A percentile compares a stretch with the other conserved stretches of the same genome.
These are phyloP conservation scores for Pygathrix nemaeus DNA, from an alignment of 2,113 vertebrate genomes.

Conservation along the genomic window DNA sequence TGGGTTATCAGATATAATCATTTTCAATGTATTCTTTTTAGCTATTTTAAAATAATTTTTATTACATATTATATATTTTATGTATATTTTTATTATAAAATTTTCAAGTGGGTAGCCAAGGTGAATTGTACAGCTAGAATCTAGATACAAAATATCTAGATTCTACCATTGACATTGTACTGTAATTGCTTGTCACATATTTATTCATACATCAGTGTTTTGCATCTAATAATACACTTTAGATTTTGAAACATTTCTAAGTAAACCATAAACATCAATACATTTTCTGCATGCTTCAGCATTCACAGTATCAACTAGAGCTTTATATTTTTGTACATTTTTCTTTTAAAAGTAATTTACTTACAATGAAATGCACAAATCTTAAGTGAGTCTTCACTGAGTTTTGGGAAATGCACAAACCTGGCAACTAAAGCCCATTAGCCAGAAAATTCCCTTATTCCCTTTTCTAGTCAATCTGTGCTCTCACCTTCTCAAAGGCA, in stretches of 20 bases:
- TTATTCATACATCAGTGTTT: not conserved
- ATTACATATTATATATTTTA: not conserved
- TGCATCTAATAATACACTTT: not conserved
- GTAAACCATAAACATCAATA: not conserved
- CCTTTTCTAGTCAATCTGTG: not conserved
- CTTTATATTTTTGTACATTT: not conserved
- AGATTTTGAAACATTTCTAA: slow-evolving; percentile 21
- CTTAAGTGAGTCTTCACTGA: not conserved
- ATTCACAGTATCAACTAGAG: not conserved
- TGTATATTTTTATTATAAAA: not conserved
- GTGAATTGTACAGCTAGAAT: not conserved
- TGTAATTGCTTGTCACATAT: not conserved
- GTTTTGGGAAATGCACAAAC: not conserved
- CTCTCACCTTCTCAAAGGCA: not conserved
- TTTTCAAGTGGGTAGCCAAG: not conserved
- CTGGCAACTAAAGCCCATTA: not conserved
- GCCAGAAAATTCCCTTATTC: not conserved
- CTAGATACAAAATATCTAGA: not conserved
- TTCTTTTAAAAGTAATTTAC: slow-evolving; percentile 23
- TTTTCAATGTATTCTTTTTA: not conserved
- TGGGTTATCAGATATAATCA: not conserved
- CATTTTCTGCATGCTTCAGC: not conserved
- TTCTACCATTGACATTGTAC: not conserved
- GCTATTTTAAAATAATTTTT: not conserved
- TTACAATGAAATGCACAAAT: not conserved